These are phyloP conservation scores for Camelus dromedarius DNA, from an alignment of 2,113 vertebrate species.

Conservation along the genomic window DNA sequence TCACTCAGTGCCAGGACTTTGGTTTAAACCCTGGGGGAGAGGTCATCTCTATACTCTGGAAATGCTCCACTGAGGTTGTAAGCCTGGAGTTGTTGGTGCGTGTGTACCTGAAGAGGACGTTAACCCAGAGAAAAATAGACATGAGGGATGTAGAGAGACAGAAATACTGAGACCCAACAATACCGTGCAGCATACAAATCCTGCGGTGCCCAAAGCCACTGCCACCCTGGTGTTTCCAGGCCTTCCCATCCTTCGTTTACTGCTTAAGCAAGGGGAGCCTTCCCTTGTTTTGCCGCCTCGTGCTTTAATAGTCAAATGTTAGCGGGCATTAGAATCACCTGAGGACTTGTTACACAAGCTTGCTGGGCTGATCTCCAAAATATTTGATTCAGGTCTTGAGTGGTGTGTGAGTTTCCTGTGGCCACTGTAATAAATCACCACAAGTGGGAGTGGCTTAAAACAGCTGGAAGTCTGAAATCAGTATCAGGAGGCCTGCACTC, in stretches of 20 bases:
- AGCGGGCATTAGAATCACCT: background rate
- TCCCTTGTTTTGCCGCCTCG: background rate
- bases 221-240: background rate
- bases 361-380: background rate
- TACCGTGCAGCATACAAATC: background rate
- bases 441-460: background rate
- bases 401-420: background rate
- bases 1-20: background rate
- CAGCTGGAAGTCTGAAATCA: background rate
- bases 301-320: fast-evolving
- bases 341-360: background rate
- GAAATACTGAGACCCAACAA: background rate
- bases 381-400: background rate
- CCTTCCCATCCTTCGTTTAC: background rate
- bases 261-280: background rate
- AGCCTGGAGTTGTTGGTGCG: background rate
- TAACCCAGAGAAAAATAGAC: background rate
- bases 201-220: background rate
- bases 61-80: background rate
- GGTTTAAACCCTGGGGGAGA: background rate
- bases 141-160: background rate
- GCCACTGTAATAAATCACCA: background rate
- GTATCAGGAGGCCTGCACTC: background rate
- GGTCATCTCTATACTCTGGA: background rate
- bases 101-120: background rate